phyloP scores from a whole-genome alignment of 2,113 vertebrate genomes.

The Ramphastos sulfuratus region DNA sequence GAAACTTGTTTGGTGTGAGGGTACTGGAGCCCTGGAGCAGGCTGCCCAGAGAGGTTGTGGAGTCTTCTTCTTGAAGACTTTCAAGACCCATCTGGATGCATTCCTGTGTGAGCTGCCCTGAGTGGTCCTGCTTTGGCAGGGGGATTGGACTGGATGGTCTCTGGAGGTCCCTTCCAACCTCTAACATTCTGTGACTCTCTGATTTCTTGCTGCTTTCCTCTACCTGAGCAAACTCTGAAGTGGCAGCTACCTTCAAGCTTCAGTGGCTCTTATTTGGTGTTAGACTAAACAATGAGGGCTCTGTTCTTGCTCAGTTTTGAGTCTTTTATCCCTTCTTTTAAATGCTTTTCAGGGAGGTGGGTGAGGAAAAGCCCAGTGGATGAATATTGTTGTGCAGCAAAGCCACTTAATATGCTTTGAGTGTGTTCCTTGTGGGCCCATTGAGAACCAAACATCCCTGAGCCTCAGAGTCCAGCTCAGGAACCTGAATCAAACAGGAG shows the following conservation, averaged over 20 bases:
- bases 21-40: too few species aligned
- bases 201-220: neutral
- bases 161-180: too few species aligned
- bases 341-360: neutral
- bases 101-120: too few species aligned
- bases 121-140: too few species aligned
- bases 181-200: too few species aligned
- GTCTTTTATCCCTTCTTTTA: neutral
- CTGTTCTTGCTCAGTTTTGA: neutral
- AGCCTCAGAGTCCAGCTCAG: neutral
- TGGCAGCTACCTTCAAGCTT: neutral
- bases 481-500: neutral
- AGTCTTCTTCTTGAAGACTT: too few species aligned
- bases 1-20: too few species aligned
- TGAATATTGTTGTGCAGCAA: neutral
- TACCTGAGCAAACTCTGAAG: neutral
- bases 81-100: too few species aligned
- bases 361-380: neutral
- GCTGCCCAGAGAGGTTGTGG: too few species aligned
- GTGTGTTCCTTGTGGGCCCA: neutral
- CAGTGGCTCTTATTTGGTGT: neutral
- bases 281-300: neutral
- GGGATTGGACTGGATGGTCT: too few species aligned
- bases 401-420: neutral
- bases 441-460: neutral